phyloP scores from a whole-genome alignment of 2,888 invertebrate species.

The Amphipyra berbera region DNA sequence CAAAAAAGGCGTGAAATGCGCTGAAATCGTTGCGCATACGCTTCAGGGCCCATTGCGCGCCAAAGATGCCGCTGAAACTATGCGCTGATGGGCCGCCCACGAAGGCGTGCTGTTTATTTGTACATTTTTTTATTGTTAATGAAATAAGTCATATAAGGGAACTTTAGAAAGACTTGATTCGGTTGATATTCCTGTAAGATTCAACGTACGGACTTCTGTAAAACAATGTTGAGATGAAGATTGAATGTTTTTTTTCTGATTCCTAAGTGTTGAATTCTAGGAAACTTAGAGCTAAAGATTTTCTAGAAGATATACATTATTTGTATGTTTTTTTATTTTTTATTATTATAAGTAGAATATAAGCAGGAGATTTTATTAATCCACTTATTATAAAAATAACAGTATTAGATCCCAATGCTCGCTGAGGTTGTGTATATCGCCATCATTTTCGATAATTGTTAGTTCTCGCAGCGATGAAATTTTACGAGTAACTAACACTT shows the following conservation, averaged over 20 bases:
- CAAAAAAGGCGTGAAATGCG: slow-evolving; percentile 86
- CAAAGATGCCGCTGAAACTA: slow-evolving; percentile 85
- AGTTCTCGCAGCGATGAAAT: slow-evolving; percentile 38
- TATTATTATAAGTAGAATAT: no score
- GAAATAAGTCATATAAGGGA: slow-evolving; percentile 19
- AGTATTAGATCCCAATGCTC: no score
- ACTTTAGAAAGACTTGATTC: neutral
- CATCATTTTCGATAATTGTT: slow-evolving; percentile 31
- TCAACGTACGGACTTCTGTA: no score
- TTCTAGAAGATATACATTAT: no score
- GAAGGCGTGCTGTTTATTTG: slow-evolving; percentile 62
- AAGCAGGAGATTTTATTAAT: no score
- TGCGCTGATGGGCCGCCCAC: slow-evolving; percentile 85
- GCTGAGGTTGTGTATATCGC: neutral
- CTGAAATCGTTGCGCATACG: slow-evolving; percentile 81
- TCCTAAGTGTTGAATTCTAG: no score
- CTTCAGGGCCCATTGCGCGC: slow-evolving; percentile 84
- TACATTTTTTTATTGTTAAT: slow-evolving; percentile 44
- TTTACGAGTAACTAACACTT: slow-evolving; percentile 53
- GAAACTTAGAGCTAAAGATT: no score
- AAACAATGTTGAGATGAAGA: no score
- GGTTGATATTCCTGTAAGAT: slow-evolving; percentile 15
- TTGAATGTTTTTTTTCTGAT: no score
- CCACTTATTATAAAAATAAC: no score
- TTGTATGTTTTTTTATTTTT: no score